These are phyloP conservation scores for Lophotriccus pileatus DNA, from an alignment of 2,797 vertebrate genomes.

Conservation along the genomic window DNA sequence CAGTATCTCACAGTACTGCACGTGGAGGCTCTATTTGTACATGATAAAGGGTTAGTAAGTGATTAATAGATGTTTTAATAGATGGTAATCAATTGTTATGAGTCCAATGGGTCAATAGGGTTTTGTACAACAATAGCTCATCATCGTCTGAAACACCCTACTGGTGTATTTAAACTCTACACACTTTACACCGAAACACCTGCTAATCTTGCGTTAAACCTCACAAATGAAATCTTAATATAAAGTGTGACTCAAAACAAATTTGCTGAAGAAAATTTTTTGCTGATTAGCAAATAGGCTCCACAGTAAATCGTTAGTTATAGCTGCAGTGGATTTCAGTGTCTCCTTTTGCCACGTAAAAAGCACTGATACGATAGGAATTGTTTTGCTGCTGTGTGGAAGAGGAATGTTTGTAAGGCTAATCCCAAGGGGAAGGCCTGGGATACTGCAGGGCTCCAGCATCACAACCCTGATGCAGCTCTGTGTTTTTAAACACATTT, in stretches of 20 bases:
- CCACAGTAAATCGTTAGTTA: conserved; percentile 20
- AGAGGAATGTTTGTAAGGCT: background rate
- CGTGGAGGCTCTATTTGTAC: background rate
- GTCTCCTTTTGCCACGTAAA: background rate
- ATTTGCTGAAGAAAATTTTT: conserved; percentile 37
- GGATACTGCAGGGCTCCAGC: background rate
- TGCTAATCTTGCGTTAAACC: conserved; percentile 40
- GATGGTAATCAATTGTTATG: background rate
- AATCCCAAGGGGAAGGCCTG: background rate
- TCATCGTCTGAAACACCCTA: background rate
- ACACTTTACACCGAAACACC: background rate
- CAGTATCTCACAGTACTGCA: background rate
- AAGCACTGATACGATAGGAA: background rate
- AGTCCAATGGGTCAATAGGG: background rate
- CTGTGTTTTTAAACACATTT: background rate
- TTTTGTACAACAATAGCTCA: background rate
- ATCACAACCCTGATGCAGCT: background rate
- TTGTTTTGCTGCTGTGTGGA: background rate
- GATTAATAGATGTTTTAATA: conserved; percentile 25
- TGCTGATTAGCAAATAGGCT: conserved; percentile 8
- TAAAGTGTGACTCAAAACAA: conserved; percentile 31
- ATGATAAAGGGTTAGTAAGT: background rate
- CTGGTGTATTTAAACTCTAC: background rate
- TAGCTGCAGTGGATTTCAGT: background rate
- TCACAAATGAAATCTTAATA: conserved; percentile 19